These are phyloP conservation scores for Sarcophaga variegata DNA, from an alignment of 2,888 invertebrate genomes.

Conservation along the genomic window DNA sequence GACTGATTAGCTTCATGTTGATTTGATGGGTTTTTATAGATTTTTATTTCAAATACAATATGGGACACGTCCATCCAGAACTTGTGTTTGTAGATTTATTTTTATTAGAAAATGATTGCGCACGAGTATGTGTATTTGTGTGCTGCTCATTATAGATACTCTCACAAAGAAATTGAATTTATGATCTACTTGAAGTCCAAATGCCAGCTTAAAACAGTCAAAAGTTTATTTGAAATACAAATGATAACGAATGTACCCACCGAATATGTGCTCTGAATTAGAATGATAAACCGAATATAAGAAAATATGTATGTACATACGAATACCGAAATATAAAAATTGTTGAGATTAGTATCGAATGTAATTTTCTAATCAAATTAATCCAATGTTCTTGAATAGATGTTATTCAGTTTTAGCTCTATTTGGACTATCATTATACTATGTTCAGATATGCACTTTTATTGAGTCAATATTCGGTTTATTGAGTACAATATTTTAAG, in stretches of 20 bases:
- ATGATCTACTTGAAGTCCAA: background rate
- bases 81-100: no score
- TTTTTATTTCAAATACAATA: background rate
- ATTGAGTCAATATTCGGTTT: no score
- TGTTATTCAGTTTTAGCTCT: no score
- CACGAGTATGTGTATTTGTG: background rate
- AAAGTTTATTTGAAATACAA: slow-evolving; percentile 5
- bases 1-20: background rate
- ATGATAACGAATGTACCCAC: slow-evolving; percentile 28
- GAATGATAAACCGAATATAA: background rate
- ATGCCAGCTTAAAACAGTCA: slow-evolving; percentile 20
- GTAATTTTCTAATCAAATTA: no score
- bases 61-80: no score
- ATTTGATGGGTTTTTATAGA: background rate
- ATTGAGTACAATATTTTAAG: no score
- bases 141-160: background rate
- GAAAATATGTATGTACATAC: no score
- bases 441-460: no score
- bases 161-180: slow-evolving; percentile 3
- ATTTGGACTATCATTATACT: no score
- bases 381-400: no score
- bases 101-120: background rate
- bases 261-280: background rate
- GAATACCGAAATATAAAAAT: no score
- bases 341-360: no score